phyloP scores from a whole-genome alignment of 2,888 invertebrate species.

The Choristoneura rosaceana region DNA sequence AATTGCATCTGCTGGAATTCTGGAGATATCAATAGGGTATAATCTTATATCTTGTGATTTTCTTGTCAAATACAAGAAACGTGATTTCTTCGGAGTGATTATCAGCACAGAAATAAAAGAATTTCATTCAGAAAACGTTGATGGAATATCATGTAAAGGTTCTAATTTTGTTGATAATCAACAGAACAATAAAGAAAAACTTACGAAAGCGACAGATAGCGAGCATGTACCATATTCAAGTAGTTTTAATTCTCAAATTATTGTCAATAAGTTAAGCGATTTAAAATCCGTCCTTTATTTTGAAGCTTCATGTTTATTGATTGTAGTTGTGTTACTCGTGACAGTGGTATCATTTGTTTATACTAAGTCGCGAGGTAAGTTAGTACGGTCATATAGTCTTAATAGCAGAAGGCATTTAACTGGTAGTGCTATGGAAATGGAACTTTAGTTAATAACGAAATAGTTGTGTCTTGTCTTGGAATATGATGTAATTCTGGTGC shows the following conservation, averaged over 20 bases:
- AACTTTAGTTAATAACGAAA: background rate
- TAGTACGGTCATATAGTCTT: background rate
- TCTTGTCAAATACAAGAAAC: constrained; percentile 4
- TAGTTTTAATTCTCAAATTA: background rate
- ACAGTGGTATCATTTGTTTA: background rate
- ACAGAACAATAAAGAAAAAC: background rate
- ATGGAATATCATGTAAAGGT: constrained; percentile 55
- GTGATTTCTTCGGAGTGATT: background rate
- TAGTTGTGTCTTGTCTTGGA: no score
- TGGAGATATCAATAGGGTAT: constrained; percentile 19
- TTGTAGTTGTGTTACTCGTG: background rate
- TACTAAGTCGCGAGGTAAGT: constrained; percentile 1
- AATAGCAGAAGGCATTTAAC: background rate
- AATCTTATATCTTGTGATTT: constrained; percentile 24
- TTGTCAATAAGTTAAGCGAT: constrained; percentile 45
- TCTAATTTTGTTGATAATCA: background rate
- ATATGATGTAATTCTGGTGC: no score
- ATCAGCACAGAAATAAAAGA: constrained; percentile 48
- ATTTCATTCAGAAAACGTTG: constrained; percentile 49
- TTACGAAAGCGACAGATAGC: background rate
- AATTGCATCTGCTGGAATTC: constrained; percentile 8
- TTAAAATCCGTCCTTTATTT: constrained; percentile 17
- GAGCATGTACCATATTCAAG: background rate
- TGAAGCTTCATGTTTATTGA: background rate
- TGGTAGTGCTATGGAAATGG: constrained; percentile 7